phyloP scores from a whole-genome alignment of 1,140 invertebrate species.

The Tetramorium simillimum region DNA sequence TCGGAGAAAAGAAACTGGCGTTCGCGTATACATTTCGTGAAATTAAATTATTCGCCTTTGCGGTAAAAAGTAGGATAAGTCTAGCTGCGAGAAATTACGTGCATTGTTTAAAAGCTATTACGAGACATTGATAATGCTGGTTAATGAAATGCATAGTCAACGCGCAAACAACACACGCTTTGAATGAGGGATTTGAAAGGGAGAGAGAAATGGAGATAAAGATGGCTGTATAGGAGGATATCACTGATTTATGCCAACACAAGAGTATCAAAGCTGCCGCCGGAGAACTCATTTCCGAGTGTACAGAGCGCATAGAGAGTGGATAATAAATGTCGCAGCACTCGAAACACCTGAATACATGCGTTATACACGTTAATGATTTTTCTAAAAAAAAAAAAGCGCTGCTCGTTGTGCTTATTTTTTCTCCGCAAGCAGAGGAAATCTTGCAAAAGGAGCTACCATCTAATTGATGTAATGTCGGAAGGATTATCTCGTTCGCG shows the following conservation, averaged over 20 bases:
- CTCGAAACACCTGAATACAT: too few species aligned
- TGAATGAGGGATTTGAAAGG: not conserved
- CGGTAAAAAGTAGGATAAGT: not conserved
- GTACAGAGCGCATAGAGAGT: too few species aligned
- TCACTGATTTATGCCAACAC: not conserved
- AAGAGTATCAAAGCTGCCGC: not conserved
- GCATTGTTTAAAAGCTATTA: not conserved
- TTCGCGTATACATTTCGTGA: not conserved
- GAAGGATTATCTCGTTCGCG: slow-evolving; percentile 4
- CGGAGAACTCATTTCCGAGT: not conserved
- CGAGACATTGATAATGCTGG: not conserved
- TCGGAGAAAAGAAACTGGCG: not conserved
- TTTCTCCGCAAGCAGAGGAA: not conserved
- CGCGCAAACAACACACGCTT: not conserved
- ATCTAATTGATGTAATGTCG: not conserved
- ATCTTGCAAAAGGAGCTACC: not conserved
- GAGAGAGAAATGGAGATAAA: not conserved
- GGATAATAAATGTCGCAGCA: not conserved
- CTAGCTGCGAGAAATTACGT: not conserved
- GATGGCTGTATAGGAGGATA: not conserved
- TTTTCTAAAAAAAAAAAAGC: not conserved
- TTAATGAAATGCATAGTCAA: slow-evolving; percentile 5
- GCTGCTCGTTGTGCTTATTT: not conserved
- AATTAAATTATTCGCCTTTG: not conserved
- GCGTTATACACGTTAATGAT: not conserved